Base-by-base conservation (phyloP, 2,797 vertebrate genomes). In the Poecilia picta region DNA sequence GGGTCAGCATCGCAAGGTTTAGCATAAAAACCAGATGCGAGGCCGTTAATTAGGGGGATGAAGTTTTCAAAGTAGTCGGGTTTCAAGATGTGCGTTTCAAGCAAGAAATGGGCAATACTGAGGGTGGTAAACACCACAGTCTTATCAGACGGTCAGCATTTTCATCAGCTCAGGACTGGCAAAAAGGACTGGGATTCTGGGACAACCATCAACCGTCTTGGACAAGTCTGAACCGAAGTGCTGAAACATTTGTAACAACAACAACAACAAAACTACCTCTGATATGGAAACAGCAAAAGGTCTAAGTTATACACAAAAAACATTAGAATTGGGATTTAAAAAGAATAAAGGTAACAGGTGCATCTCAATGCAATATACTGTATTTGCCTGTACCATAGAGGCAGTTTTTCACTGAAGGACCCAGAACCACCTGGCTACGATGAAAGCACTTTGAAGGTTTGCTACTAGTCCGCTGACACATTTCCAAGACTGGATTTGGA, bases 361-460 rank as follows among this genome's bases (percentile, higher is more conserved):
- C 13, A 68, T 25, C 79, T 84, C 86, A 80, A 89, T 77, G 23
- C 78, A n/a, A 87, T 76, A 83, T 85, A n/a, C n/a, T n/a, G n/a
- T n/a, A 80, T 81, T 33, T 53, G 28, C 43, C 43, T 46, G n/a
- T 1, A 36, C 7, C 28, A 36, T 6, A 36, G 28, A 33, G 57
- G 18, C 25, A 41, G 4, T 20, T 64, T 18, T 64, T 64, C 16
- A 36, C 28, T 3, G 8, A 51, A 49, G 46, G 46, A 46, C 13
- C n/a, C 16, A 16, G 43, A 3, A 5, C 47, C 16, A 25, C 12
- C 47, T 25, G 18, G 23, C 15, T 20, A 0, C 15, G 15, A 0
- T 11, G 25, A 31, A 72, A 23, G 13, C 41, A 33, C 15, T 3
- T 8, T 33, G 28, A 31, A 49, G 46, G 16, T 3, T 20, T 5